phyloP scores from a whole-genome alignment of 2,888 invertebrate genomes.

The Chouioia cunea region DNA sequence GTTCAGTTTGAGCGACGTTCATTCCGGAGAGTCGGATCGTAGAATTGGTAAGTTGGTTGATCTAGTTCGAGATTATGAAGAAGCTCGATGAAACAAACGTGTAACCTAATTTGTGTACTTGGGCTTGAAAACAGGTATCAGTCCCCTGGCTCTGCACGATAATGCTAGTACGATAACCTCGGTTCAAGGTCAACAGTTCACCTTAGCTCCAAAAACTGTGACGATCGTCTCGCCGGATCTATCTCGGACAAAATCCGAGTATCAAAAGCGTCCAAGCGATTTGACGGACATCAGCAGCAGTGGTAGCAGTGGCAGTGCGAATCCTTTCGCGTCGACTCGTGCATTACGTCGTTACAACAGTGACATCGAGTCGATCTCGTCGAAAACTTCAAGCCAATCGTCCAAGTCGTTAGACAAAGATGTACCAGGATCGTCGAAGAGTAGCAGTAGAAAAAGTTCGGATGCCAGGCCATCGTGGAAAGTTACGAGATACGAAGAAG shows the following conservation, averaged over 20 bases:
- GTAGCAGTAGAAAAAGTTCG: constrained; percentile 34
- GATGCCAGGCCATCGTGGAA: constrained; percentile 24
- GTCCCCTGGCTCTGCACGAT: constrained; percentile 58
- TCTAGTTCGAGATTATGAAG: too few species aligned
- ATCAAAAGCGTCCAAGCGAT: constrained; percentile 2
- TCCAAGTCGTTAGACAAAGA: constrained; percentile 30
- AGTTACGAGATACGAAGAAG: constrained; percentile 12
- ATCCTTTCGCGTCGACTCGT: constrained; percentile 1
- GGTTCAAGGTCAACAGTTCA: constrained; percentile 42
- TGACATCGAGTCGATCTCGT: constrained; percentile 46
- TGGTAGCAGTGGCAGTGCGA: constrained; percentile 1
- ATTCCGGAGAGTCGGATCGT: constrained; percentile 49
- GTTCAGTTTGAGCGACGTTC: constrained; percentile 64
- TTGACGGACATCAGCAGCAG: neutral
- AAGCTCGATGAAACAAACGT: too few species aligned
- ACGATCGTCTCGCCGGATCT: constrained; percentile 60
- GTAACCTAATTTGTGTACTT: too few species aligned
- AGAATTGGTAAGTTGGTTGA: constrained; percentile 27
- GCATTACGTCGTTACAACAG: constrained; percentile 41
- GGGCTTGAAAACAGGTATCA: constrained; percentile 51
- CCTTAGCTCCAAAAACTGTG: constrained; percentile 56
- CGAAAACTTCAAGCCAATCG: constrained; percentile 39
- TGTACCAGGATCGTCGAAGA: neutral
- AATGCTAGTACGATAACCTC: constrained; percentile 51
- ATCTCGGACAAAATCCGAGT: constrained; percentile 20